Percentiles rank a stretch among this genome's conserved stretches.
phyloP scores from a whole-genome alignment of 2,113 vertebrate genomes.

The Pungitius pungitius region DNA sequence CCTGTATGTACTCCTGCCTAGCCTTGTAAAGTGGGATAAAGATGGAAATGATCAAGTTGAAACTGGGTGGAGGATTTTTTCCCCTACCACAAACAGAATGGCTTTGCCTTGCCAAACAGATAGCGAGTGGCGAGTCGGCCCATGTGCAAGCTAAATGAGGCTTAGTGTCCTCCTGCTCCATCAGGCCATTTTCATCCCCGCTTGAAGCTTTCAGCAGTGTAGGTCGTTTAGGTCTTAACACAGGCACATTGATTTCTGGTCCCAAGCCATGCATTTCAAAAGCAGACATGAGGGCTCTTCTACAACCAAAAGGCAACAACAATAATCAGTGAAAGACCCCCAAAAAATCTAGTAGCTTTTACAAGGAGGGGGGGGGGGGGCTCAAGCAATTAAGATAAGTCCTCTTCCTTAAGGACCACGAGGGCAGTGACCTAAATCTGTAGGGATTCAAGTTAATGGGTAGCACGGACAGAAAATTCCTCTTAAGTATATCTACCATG shows the following conservation, averaged over 20 bases:
- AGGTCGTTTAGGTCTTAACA: slow-evolving; percentile 67
- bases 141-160: slow-evolving; percentile 57
- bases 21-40: slow-evolving; percentile 19
- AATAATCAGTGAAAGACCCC: slow-evolving; percentile 47
- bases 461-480: slow-evolving; percentile 38
- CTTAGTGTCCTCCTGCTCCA: slow-evolving; percentile 69
- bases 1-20: background rate
- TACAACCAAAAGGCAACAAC: slow-evolving; percentile 40
- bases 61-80: slow-evolving; percentile 9
- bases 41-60: slow-evolving; percentile 14
- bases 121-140: slow-evolving; percentile 47
- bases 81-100: slow-evolving; percentile 18
- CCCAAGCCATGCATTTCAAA: slow-evolving; percentile 47
- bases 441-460: slow-evolving; percentile 36
- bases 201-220: slow-evolving; percentile 50
- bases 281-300: slow-evolving; percentile 42
- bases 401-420: slow-evolving; percentile 48
- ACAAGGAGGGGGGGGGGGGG: too few relatives aligned
- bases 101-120: slow-evolving; percentile 43
- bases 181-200: slow-evolving; percentile 64
- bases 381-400: slow-evolving; percentile 64
- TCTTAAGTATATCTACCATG: slow-evolving; percentile 56
- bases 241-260: slow-evolving; percentile 61
- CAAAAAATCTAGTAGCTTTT: too few relatives aligned
- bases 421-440: slow-evolving; percentile 66